Evolutionary conservation across 2,113 vertebrate species (phyloP), one percentile per base, ranked within the genome.

Genomic region (Tachycineta bicolor): DNA sequence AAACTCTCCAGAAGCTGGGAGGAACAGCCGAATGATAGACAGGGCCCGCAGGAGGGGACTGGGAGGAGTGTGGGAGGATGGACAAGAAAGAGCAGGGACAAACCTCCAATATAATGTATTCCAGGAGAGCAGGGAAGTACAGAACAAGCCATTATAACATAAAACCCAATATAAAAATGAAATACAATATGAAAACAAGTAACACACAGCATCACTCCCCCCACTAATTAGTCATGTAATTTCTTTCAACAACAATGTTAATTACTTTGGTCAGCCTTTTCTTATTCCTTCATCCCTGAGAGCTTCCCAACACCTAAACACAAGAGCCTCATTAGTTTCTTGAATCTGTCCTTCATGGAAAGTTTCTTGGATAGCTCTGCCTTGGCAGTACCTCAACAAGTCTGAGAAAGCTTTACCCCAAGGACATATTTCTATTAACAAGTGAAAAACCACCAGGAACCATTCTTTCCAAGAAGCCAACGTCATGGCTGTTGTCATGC

Each of bases 371-470:
- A 39, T 6, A 50, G 1, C 24, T 68, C 24, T 73, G 44, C 49
- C 28, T 70, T 64, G 23, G 26, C 21, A 55, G 29, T 6, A 67
- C 4, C 16, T 68, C 65, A 79, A 10, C 1, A 90, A 69, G 8
- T 5, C 21, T 34, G 28, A 75, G 49, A 85, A 70, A 85, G 7
- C 5, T 79, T 60, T 55, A 24, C 22, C 67, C 25, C 14, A 6
- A 9, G 37, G 33, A 33, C 9, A 14, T 4, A 31, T 44, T 39
- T 88, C 25, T 37, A 10, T 6, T n/a, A 29, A 3, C 19, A 77
- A 62, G 12, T 0, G 3, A 68, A 31, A 55, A 60, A 81, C 12
- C 6, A 1, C 7, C 16, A 59, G 10, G 22, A 25, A 19, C 3
- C 39, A 4, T 41, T 74, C 12, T 31, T 31, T 58, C 50, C 4